Base-by-base conservation (phyloP, 2,888 invertebrate genomes). In the Drosophila stalkeri region DNA sequence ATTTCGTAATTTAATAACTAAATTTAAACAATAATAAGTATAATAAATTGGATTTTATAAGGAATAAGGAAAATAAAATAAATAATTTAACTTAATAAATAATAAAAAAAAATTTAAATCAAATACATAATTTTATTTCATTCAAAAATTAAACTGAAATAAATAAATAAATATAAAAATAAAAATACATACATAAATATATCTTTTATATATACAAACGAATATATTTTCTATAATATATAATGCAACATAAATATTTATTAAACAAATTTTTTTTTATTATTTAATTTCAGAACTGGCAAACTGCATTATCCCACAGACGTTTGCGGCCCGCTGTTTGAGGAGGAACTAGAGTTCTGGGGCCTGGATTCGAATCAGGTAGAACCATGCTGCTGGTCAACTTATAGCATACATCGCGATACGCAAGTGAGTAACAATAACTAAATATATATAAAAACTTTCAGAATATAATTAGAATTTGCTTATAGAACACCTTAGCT, bases 371-470 rank as follows among this genome's bases (percentile, higher is more conserved):
- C 98, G 78, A 98, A 99, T 94, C 98, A 99, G 94, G 98, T 99
- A 91, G 98, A 99, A 93, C 98, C 98, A 6, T 99, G 99, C 94
- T 99, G 99, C 94, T 99, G 99, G 99, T 99, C 98, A 94, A 99
- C 99, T 31, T 99, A 99, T 83, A 96, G 97, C 93, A 95, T 96
- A 93, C 97, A 97, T 93, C 95, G 97, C 91, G 96, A 96, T 90
- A 97, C 97, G 79, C 95, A 96, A 96, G 96, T 96, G 82, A 93
- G 82, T 72, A 33, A 12, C 5, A 8, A 4, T 20, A 11, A 0
- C n/a, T 8, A 27, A 35, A 5, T 5, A 27, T 23, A 9, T n/a
- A 1, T n/a, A 14, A 35, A 3, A 37, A 23, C 16, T 16, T 5
- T 9, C 33, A 4, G 11, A 7, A 2, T 23, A 14, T 46, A 6